Evolutionary conservation across 2,113 vertebrate species (phyloP).

Genomic region (Podarcis muralis): DNA sequence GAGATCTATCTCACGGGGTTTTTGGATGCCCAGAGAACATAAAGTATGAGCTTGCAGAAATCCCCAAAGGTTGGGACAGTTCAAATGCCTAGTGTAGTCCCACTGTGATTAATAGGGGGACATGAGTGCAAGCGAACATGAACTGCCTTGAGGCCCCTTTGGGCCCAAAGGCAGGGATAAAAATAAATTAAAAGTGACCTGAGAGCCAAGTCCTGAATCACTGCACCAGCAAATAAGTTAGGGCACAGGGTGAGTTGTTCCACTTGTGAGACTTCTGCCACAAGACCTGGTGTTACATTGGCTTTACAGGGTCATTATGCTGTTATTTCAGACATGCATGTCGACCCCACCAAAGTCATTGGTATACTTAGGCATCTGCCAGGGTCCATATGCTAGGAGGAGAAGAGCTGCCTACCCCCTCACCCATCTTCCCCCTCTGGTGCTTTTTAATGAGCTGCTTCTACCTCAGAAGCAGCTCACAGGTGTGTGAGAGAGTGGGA

Average conservation of each 20-base stretch:
- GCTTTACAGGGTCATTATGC: not conserved
- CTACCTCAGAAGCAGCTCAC: too few relatives aligned
- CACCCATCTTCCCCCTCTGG: not conserved
- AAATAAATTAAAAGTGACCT: not conserved
- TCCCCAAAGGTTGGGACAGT: not conserved
- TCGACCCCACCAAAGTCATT: not conserved
- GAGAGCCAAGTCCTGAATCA: not conserved
- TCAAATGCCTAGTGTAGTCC: not conserved
- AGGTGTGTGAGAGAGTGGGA: not conserved
- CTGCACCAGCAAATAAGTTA: not conserved
- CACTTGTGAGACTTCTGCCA: not conserved
- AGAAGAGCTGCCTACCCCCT: not conserved
- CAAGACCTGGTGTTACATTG: not conserved
- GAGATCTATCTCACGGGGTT: slow-evolving; percentile 1
- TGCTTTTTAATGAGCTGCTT: not conserved
- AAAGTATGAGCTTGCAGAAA: not conserved
- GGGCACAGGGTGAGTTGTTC: not conserved
- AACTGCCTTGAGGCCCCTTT: not conserved
- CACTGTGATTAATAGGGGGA: not conserved
- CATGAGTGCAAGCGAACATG: not conserved
- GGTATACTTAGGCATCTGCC: not conserved
- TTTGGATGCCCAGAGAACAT: not conserved
- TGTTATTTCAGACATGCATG: not conserved
- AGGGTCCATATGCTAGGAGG: not conserved
- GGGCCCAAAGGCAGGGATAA: not conserved